Conservation (phyloP, 2,888 invertebrate genomes). For the Bombylius major region DNA sequence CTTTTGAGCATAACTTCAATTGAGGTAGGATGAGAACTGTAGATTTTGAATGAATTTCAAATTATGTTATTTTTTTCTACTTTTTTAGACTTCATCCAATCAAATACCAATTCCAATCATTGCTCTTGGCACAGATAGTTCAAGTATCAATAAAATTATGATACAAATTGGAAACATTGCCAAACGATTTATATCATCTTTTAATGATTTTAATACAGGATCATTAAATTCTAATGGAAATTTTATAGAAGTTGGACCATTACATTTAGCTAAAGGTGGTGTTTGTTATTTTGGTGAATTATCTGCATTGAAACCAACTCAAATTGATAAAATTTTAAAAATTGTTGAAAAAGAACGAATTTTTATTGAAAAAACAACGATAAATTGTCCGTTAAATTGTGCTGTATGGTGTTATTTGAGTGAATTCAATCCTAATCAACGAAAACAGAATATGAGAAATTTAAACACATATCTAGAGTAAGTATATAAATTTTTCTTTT, state of each 20-base stretch:
- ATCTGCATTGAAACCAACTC: slow-evolving; percentile 23
- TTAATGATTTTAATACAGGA: slow-evolving; percentile 21
- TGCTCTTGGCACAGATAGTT: slow-evolving; percentile 26
- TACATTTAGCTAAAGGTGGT: slow-evolving; percentile 31
- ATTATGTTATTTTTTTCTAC: no score
- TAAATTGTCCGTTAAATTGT: slow-evolving; percentile 22
- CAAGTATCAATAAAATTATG: slow-evolving; percentile 25
- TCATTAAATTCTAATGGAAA: slow-evolving; percentile 11
- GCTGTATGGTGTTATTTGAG: slow-evolving; percentile 35
- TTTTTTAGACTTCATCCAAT: not conserved
- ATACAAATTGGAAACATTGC: slow-evolving; percentile 26
- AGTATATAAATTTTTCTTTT: slow-evolving; percentile 7
- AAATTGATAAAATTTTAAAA: slow-evolving; percentile 23
- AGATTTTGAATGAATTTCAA: not conserved
- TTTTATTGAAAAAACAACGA: slow-evolving; percentile 20
- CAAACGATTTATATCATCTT: slow-evolving; percentile 27
- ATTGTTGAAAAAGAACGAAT: slow-evolving; percentile 21
- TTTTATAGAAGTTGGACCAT: slow-evolving; percentile 31
- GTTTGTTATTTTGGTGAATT: slow-evolving; percentile 35
- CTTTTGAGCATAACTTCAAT: slow-evolving; percentile 35
- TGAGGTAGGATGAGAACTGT: slow-evolving; percentile 21
- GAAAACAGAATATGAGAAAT: not conserved
- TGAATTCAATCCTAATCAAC: slow-evolving; percentile 19
- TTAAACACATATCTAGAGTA: slow-evolving; percentile 31
- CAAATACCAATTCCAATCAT: slow-evolving; percentile 27